Base-by-base conservation (phyloP, 2,888 invertebrate genomes). In the Andrena chrysosceles region DNA sequence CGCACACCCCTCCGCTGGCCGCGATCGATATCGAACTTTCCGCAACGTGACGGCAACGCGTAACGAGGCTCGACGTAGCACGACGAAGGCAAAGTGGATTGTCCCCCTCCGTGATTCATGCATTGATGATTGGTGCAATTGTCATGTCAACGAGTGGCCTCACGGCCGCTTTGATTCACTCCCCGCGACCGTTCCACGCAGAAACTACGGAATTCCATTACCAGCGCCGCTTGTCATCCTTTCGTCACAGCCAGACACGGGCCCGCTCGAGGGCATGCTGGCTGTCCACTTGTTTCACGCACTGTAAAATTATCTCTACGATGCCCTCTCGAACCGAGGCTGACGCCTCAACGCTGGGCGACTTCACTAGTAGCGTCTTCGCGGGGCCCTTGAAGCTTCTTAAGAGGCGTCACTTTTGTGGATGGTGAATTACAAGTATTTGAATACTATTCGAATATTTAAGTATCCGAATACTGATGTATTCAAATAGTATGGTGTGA, bases 61-160 rank as follows among this genome's bases (percentile, higher is more conserved):
- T 82, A 83, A 85, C 83, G 81, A 84, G 64, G 70, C 80, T 85
- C 86, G 85, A 86, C 77, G 89, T 83, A 84, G 84, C 85, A 79
- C 83, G 84, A 84, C 86, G 85, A 83, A 79, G 83, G 79, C 85
- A 85, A 85, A 89, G 87, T 87, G 87, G 87, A 89, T 88, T 89
- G 83, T 72, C 42, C 42, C 42, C 42, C 13, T 42, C 64, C 85
- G 83, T 85, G 85, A 85, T 85, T 83, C 86, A 87, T 79, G 81
- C 84, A 83, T 85, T 71, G 79, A 84, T 87, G 88, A 88, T 87
- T 88, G 86, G 87, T 78, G 86, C 87, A 81, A 86, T 88, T 86
- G 88, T 88, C 87, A 86, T 83, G 86, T 77, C 80, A 87, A 85
- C 86, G 85, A 83, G 85, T 80, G 80, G 83, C 84, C 86, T 67